Evolutionary conservation across 2,888 invertebrate species (phyloP), one percentile per base, ranked within the genome.

Genomic region (Psococerastis gibbosa): DNA sequence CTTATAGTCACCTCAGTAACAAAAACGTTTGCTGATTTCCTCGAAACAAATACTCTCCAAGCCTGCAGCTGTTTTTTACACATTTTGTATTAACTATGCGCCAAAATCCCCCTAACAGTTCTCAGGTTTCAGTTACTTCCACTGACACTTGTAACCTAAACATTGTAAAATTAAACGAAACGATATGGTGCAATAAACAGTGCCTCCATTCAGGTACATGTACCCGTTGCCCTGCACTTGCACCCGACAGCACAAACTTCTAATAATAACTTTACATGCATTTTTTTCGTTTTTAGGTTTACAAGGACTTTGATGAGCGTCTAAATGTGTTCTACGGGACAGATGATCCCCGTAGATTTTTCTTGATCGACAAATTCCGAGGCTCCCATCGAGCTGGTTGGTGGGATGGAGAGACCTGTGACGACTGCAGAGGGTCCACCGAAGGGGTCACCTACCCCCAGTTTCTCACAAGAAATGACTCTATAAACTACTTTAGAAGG

Each of bases 401-500:
- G 47, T 75, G 67, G 55, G 61, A 66, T 23, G 60, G 69, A 52
- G 55, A 53, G 6, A 75, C 73, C 54, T 67, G 69, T 45, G 73
- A 75, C 48, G 65, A 66, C 11, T 61, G 78, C 3, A 60, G 60
- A 18, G 70, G 71, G 3, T 69, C 78, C 0, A 73, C 77, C 0
- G 81, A 80, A 57, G 81, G 80, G 0, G 70, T 77, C 16, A 56
- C 55, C 41, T 65, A 61, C 52, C 68, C 69, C 1, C 78, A 78
- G 50, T 63, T 63, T 32, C 53, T 80, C 1, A 64, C 62, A 0
- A 73, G 69, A 49, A 60, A 67, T 8, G 68, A 70, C 17, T 64
- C 67, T 0, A 54, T 80, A 1, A 60, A 64, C 9, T 75, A 78
- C 53, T 77, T 77, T 67, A 65, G 79, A 42, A 76, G 76, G 52